Evolutionary conservation across 2,113 vertebrate species (phyloP).

Genomic region (Noturus placidus): DNA sequence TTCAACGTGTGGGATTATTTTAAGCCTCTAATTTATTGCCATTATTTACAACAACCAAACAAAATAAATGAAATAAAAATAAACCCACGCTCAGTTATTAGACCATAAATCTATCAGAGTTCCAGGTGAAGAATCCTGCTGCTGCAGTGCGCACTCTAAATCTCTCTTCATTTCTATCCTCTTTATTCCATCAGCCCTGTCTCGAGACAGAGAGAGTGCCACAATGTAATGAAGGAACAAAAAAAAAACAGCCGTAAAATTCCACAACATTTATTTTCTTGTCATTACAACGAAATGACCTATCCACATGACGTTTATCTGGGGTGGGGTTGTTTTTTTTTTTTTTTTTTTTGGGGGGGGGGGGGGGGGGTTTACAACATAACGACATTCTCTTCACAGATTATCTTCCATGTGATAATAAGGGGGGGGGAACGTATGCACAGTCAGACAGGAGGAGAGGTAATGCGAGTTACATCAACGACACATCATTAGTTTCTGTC

Average conservation of each 20-base stretch:
- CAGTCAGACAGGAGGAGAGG: constrained; percentile 74
- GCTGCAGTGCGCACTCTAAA: background rate
- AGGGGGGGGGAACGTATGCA: constrained; percentile 67
- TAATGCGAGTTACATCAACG: constrained; percentile 77
- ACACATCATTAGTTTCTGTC: constrained; percentile 67
- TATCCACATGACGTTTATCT: constrained; percentile 73
- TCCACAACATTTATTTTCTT: constrained; percentile 93
- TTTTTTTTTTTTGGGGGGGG: too few relatives aligned
- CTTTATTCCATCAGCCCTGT: background rate
- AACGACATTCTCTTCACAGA: constrained; percentile 82
- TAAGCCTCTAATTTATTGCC: background rate
- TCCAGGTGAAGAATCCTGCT: background rate
- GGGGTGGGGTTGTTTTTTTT: constrained; percentile 11
- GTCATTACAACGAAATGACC: constrained; percentile 84
- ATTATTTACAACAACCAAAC: background rate
- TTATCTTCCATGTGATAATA: constrained; percentile 78
- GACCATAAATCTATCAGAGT: background rate
- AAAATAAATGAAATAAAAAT: background rate
- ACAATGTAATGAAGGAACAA: background rate
- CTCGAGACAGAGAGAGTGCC: constrained; percentile 1
- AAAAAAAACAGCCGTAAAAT: constrained; percentile 45
- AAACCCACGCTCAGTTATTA: background rate
- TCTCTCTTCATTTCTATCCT: background rate
- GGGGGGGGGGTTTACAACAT: constrained; percentile 71
- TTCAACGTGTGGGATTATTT: background rate